Evolutionary conservation across 1,140 invertebrate genomes (phyloP).

Genomic region (Leptinotarsa texana): DNA sequence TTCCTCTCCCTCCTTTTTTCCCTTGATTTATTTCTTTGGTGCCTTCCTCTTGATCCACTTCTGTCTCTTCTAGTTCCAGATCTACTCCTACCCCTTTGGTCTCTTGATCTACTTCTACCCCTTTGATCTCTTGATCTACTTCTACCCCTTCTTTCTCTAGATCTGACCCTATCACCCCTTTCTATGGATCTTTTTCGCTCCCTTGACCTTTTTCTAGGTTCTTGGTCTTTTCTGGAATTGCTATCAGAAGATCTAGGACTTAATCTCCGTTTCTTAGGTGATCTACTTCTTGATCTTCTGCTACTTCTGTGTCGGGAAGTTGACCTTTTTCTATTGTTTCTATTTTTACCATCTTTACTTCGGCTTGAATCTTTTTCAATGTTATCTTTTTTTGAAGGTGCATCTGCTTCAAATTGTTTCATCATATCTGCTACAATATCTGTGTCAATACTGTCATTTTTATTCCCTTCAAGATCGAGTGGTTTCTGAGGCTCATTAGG

Average conservation of each 20-base stretch:
- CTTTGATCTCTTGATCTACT: constrained; percentile 48
- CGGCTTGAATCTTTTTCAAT: constrained; percentile 29
- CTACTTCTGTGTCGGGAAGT: constrained; percentile 47
- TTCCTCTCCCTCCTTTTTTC: constrained; percentile 45
- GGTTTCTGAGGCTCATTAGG: constrained; percentile 75
- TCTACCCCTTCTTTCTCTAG: constrained; percentile 46
- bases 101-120: constrained; percentile 47
- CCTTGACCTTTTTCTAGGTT: constrained; percentile 43
- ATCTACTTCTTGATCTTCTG: constrained; percentile 51
- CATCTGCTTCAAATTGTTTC: constrained; percentile 86
- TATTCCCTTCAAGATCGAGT: constrained; percentile 49
- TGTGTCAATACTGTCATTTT: constrained; percentile 56
- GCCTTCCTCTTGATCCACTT: constrained; percentile 36
- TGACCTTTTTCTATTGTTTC: constrained; percentile 32
- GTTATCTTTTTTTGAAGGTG: constrained; percentile 61
- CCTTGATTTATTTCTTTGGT: constrained; percentile 48
- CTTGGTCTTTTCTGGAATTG: constrained; percentile 36
- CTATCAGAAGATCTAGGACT: constrained; percentile 25
- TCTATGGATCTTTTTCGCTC: constrained; percentile 36
- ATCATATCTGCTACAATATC: constrained; percentile 79
- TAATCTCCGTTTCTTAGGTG: constrained; percentile 43
- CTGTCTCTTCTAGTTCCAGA: constrained; percentile 52
- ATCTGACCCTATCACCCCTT: constrained; percentile 41
- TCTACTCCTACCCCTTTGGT: constrained; percentile 50
- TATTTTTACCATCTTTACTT: constrained; percentile 31